Conservation (phyloP, 2,797 vertebrate species). For the Uromys caudimaculatus region DNA sequence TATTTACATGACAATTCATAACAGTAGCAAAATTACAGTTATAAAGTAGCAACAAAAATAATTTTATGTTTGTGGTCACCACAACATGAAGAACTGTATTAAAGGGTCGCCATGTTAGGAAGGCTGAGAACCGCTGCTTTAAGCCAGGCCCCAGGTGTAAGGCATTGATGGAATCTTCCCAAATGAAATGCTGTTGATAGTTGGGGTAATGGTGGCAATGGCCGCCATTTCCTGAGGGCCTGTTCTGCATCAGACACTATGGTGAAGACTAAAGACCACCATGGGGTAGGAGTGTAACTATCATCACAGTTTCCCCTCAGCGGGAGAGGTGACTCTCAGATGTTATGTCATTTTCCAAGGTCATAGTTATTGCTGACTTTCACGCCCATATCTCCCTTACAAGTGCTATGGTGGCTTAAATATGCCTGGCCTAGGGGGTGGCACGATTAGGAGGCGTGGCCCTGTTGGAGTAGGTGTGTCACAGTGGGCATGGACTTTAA, state of each 20-base stretch:
- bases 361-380: not conserved
- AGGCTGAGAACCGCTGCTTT: not conserved
- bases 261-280: not conserved
- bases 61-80: not conserved
- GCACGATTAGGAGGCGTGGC: not conserved
- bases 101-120: not conserved
- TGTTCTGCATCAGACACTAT: not conserved
- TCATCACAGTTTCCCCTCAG: not conserved
- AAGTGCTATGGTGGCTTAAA: not conserved
- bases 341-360: not conserved
- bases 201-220: not conserved
- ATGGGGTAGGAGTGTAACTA: not conserved
- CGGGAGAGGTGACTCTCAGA: not conserved
- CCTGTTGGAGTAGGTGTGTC: not conserved
- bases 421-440: not conserved
- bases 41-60: not conserved
- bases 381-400: not conserved
- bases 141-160: slow-evolving; percentile 6
- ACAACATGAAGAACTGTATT: not conserved
- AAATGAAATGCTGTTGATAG: not conserved
- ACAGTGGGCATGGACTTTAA: not conserved
- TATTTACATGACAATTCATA: not conserved
- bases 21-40: not conserved
- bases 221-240: not conserved
- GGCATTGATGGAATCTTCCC: not conserved